Evolutionary conservation across 2,888 invertebrate genomes (phyloP).

Genomic region (Osmoderma eremita): DNA sequence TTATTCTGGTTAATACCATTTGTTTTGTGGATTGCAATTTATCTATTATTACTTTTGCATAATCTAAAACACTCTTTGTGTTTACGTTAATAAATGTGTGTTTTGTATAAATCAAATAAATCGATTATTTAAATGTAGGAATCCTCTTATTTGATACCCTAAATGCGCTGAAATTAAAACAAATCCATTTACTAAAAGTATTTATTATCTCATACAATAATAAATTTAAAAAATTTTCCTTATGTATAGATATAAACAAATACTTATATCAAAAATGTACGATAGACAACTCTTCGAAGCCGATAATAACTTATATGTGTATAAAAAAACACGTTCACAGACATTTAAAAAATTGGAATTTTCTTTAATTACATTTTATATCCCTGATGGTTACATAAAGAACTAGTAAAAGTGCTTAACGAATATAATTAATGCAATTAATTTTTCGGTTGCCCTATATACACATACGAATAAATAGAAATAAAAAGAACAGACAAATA

Average conservation of each 20-base stretch:
- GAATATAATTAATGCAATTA: background rate
- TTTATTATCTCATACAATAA: slow-evolving; percentile 34
- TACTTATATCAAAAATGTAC: slow-evolving; percentile 33
- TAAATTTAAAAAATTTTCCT: slow-evolving; percentile 35
- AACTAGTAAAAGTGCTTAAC: slow-evolving; percentile 14
- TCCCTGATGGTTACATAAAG: slow-evolving; percentile 36
- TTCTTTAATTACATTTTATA: slow-evolving; percentile 25
- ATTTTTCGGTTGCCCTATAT: background rate
- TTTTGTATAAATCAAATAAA: slow-evolving; percentile 33
- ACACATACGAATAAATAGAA: background rate
- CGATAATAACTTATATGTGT: slow-evolving; percentile 6
- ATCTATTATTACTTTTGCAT: slow-evolving; percentile 20
- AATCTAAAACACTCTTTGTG: slow-evolving; percentile 38
- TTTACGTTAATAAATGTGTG: slow-evolving; percentile 30
- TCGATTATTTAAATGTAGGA: slow-evolving; percentile 1
- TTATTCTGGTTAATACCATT: no score
- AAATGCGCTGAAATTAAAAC: slow-evolving; percentile 1
- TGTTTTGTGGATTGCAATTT: background rate
- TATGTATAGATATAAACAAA: slow-evolving; percentile 24
- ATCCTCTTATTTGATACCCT: background rate
- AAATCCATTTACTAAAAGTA: slow-evolving; percentile 23
- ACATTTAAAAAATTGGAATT: slow-evolving; percentile 34
- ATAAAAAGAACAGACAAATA: background rate
- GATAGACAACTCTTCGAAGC: slow-evolving; percentile 29
- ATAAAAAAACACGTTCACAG: slow-evolving; percentile 34